Evolutionary conservation across 1,140 invertebrate species (phyloP).

Genomic region (Parasteatoda tepidariorum): DNA sequence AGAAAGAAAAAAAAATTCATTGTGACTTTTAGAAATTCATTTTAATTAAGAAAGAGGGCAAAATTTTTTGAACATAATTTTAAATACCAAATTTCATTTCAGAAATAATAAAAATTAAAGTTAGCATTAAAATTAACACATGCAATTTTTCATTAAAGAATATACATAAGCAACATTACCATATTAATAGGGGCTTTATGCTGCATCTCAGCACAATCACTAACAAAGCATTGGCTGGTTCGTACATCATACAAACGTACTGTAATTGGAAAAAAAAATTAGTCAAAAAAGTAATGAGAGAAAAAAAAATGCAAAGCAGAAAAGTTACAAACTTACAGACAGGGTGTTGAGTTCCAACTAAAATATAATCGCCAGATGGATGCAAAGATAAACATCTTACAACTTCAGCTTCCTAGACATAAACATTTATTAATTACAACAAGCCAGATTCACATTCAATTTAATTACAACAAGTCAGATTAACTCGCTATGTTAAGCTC

Average conservation of each 20-base stretch:
- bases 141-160: no score
- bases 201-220: slow-evolving; percentile 89
- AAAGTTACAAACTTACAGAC: slow-evolving; percentile 67
- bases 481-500: no score
- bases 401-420: slow-evolving; percentile 86
- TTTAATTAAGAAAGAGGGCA: no score
- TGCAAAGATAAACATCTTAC: slow-evolving; percentile 93
- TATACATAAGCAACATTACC: no score
- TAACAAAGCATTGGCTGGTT: slow-evolving; percentile 95
- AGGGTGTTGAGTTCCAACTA: slow-evolving; percentile 94
- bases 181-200: slow-evolving; percentile 88
- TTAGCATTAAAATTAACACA: no score
- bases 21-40: no score
- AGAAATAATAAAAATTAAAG: no score
- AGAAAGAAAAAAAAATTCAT: no score
- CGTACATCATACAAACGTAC: slow-evolving; percentile 94
- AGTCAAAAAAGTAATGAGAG: not conserved
- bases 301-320: not conserved
- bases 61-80: no score
- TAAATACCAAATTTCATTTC: no score
- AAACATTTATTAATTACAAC: not conserved
- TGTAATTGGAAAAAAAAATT: slow-evolving; percentile 68
- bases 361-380: slow-evolving; percentile 92
- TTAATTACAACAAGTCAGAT: no score
- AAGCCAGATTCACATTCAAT: no score